Percentiles rank a stretch among this genome's conserved stretches.
These are phyloP conservation scores for Myripristis murdjan DNA, from an alignment of 2,797 vertebrate genomes.

Conservation along the genomic window DNA sequence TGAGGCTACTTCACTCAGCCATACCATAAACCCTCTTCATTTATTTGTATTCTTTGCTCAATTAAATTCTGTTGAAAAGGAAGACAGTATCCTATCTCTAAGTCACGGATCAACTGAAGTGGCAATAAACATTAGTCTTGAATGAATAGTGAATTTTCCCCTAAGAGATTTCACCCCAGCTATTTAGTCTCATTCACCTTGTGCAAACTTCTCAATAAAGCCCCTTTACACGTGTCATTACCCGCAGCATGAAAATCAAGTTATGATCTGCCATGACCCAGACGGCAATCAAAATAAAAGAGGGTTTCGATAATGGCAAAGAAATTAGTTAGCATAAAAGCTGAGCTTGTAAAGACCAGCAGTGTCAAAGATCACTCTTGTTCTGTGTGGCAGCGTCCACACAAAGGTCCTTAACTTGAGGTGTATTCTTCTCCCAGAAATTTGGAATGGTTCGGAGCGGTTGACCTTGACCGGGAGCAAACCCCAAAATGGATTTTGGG, in stretches of 20 bases:
- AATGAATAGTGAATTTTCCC: constrained; percentile 66
- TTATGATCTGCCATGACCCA: constrained; percentile 75
- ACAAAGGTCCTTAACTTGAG: constrained; percentile 46
- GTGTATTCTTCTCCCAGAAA: constrained; percentile 38
- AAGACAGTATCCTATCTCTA: constrained; percentile 69
- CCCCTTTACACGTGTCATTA: constrained; percentile 78
- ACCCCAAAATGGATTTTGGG: constrained; percentile 64
- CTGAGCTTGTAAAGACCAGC: constrained; percentile 78
- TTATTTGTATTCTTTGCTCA: constrained; percentile 75
- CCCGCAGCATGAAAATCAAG: constrained; percentile 65
- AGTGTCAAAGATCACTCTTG: constrained; percentile 46
- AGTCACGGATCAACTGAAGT: constrained; percentile 74
- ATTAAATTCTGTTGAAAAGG: constrained; percentile 73
- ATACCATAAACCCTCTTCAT: constrained; percentile 57
- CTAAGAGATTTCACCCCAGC: constrained; percentile 56
- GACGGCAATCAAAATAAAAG: constrained; percentile 80
- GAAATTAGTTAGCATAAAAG: constrained; percentile 77
- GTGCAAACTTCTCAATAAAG: constrained; percentile 80
- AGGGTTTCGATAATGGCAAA: constrained; percentile 75
- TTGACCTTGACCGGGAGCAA: constrained; percentile 63
- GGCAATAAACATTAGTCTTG: constrained; percentile 79
- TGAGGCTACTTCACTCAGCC: constrained; percentile 40
- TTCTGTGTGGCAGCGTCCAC: constrained; percentile 24
- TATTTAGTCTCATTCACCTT: constrained; percentile 78
- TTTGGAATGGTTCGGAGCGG: constrained; percentile 36